Evolutionary conservation across 2,113 vertebrate species (phyloP).

Genomic region (Burhinus bistriatus): DNA sequence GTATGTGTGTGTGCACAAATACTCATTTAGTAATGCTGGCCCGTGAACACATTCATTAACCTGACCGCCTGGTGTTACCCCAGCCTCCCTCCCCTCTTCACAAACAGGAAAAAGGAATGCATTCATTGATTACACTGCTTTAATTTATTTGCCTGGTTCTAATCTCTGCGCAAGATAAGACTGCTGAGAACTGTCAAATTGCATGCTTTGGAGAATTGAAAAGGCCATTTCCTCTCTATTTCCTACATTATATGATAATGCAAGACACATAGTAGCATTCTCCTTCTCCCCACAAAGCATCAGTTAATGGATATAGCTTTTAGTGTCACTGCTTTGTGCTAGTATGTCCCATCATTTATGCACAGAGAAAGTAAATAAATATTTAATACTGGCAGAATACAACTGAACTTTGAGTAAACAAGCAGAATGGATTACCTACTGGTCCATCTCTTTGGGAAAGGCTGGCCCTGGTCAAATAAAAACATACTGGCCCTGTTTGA

Average conservation of each 20-base stretch:
- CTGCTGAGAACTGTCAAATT: conserved; percentile 15
- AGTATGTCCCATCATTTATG: background rate
- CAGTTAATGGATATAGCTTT: background rate
- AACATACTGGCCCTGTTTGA: background rate
- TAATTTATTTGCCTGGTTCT: conserved; percentile 43
- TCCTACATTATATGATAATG: background rate
- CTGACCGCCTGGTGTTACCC: background rate
- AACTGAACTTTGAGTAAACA: background rate
- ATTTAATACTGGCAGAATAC: background rate
- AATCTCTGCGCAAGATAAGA: background rate
- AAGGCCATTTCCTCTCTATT: background rate
- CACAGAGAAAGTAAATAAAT: background rate
- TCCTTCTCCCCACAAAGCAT: background rate
- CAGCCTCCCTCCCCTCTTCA: background rate
- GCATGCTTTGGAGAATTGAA: background rate
- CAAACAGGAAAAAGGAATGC: conserved; percentile 10
- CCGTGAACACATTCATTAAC: background rate
- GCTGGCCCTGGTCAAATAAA: background rate
- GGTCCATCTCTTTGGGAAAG: background rate
- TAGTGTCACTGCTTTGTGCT: background rate
- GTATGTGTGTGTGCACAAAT: background rate
- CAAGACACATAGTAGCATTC: background rate
- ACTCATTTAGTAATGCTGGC: conserved; percentile 17
- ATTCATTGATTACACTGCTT: conserved; percentile 28
- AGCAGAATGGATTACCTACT: background rate